These are phyloP conservation scores for Toxotes jaculatrix DNA, from an alignment of 2,113 vertebrate genomes.

Conservation along the genomic window DNA sequence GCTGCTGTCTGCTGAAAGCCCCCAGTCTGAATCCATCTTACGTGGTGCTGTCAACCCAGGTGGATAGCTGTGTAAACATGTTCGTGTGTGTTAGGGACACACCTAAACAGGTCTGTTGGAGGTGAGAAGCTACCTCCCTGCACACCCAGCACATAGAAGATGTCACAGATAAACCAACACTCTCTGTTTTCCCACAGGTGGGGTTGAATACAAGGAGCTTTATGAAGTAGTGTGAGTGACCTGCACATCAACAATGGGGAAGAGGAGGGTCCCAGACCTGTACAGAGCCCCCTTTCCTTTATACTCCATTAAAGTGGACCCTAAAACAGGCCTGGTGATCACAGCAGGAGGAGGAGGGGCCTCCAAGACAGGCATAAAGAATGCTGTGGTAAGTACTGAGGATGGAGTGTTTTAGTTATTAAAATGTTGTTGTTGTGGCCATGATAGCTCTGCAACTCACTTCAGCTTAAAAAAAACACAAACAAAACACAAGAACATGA, in stretches of 20 bases:
- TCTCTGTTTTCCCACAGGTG: conserved; percentile 36
- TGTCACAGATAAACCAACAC: background rate
- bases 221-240: conserved; percentile 46
- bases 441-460: background rate
- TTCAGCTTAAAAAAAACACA: background rate
- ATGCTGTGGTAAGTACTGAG: conserved; percentile 88
- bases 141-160: background rate
- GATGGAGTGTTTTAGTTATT: background rate
- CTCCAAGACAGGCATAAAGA: conserved; percentile 94
- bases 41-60: background rate
- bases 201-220: conserved; percentile 7
- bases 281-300: conserved; percentile 95
- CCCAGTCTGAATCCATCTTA: background rate
- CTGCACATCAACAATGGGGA: conserved; percentile 82
- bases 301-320: conserved; percentile 89
- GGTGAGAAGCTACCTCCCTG: background rate
- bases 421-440: background rate
- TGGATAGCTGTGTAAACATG: background rate
- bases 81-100: too few species aligned
- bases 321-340: conserved; percentile 86
- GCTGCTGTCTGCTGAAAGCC: background rate
- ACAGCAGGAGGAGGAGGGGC: conserved; percentile 93
- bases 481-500: too few species aligned
- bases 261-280: conserved; percentile 86
- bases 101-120: background rate